Base-by-base conservation (phyloP, 2,888 invertebrate genomes). In the Arge pagana region DNA sequence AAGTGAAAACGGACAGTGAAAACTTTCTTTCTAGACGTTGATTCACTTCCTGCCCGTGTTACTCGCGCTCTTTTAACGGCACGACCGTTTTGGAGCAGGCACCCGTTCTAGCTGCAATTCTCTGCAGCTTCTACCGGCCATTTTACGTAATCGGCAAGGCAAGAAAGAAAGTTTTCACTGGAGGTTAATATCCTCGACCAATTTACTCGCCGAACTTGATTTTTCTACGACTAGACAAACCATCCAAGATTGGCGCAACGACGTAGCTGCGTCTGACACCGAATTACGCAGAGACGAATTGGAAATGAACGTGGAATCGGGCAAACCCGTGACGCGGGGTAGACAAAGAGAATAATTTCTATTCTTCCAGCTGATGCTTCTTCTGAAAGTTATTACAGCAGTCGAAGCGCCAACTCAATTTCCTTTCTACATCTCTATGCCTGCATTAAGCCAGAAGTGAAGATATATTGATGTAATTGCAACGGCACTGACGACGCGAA, bases 21-120 rank as follows among this genome's bases (percentile, higher is more conserved):
- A 74, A 74, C 75, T 76, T 76, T 76, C 75, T 76, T 76, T 74
- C 74, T 68, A 63, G 62, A 11, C 24, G 68, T 68, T 73, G 70
- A 74, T 76, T 74, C 74, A 74, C 74, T 76, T 76, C 75, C 75
- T 74, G 73, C 66, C 73, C 67, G 70, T 73, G 72, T 74, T 74
- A 75, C 71, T 73, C 66, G 60, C 66, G 58, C 67, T 64, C 66
- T 53, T 56, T 58, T 36, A 36, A 19, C 36, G 16, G 2, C n/a
- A 18, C 2, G 16, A 13, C 11, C n/a, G n/a, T n/a, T n/a, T n/a
- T n/a, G n/a, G n/a, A n/a, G n/a, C n/a, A n/a, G n/a, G n/a, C n/a
- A 3, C 16, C 35, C 26, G 50, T 48, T 53, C 35, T 42, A 59
- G 61, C 58, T 67, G 68, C 66, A 72, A 72, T 72, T 72, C 71